phyloP scores from a whole-genome alignment of 2,888 invertebrate species.

The Pollenia angustigena region DNA sequence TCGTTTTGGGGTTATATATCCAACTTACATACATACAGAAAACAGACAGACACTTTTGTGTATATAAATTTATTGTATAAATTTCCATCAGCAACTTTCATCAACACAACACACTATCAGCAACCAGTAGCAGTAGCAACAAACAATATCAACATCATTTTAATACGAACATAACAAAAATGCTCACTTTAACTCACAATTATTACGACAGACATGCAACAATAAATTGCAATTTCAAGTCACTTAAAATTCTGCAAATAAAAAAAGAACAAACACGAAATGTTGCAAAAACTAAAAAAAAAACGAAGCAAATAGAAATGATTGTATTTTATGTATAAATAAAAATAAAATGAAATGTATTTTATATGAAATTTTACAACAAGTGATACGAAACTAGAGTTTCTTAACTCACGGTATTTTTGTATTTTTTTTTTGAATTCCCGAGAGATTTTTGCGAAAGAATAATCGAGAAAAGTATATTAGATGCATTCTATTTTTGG shows the following conservation, averaged over 20 bases:
- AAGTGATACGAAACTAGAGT: conserved; percentile 43
- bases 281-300: conserved; percentile 16
- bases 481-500: too few relatives aligned
- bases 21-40: conserved; percentile 3
- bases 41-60: conserved; percentile 24
- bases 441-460: too few relatives aligned
- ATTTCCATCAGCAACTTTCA: conserved; percentile 66
- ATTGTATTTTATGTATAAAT: conserved; percentile 62
- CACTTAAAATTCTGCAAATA: conserved; percentile 81
- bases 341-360: conserved; percentile 54
- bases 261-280: conserved; percentile 25
- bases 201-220: conserved; percentile 76
- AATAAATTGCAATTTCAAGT: conserved; percentile 83
- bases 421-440: too few relatives aligned
- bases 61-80: conserved; percentile 68
- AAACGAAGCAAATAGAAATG: conserved; percentile 31
- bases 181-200: conserved; percentile 72
- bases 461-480: too few relatives aligned
- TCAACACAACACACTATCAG: conserved; percentile 39
- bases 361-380: conserved; percentile 64
- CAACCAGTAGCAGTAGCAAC: neutral
- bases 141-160: conserved; percentile 58
- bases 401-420: too few relatives aligned
- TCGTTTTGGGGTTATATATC: conserved; percentile 44
- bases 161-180: conserved; percentile 63